Conservation (phyloP, 53 echinoderm and acorn worm species). For the Antedon mediterranea region DNA sequence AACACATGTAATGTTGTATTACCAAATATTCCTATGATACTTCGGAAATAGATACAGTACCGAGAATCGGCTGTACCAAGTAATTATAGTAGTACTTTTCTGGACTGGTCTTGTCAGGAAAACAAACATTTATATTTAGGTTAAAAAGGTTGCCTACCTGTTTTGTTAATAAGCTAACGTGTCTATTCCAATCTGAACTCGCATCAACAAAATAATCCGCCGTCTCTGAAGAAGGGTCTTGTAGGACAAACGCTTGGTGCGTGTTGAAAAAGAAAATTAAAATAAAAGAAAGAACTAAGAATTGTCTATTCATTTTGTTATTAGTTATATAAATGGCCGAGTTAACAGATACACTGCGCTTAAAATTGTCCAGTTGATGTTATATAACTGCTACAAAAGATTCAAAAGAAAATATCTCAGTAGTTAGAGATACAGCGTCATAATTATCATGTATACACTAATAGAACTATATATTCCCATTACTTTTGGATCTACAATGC, state of each 20-base stretch:
- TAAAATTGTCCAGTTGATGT: not conserved
- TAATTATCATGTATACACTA: not conserved
- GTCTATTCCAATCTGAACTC: not conserved
- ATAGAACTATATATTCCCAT: not conserved
- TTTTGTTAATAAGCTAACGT: not conserved
- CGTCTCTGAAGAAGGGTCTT: not conserved
- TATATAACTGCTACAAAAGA: not conserved
- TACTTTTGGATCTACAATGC: not conserved
- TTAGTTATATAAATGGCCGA: not conserved
- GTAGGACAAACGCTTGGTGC: not conserved
- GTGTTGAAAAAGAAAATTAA: not conserved
- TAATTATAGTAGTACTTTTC: too few relatives aligned
- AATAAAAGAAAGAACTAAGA: not conserved
- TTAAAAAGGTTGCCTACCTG: not conserved
- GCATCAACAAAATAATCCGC: not conserved
- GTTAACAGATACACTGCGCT: not conserved
- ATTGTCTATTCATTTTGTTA: not conserved
- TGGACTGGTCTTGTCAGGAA: too few relatives aligned
- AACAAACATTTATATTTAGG: not conserved
- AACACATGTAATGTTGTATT: too few relatives aligned
- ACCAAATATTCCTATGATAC: too few relatives aligned
- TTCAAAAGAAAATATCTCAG: not conserved
- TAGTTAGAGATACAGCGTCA: not conserved
- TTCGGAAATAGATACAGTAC: too few relatives aligned
- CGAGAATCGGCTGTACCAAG: too few relatives aligned